Evolutionary conservation across 2,113 vertebrate species (phyloP), one percentile per base, ranked within the genome.

Genomic region (Nettapus auritus): DNA sequence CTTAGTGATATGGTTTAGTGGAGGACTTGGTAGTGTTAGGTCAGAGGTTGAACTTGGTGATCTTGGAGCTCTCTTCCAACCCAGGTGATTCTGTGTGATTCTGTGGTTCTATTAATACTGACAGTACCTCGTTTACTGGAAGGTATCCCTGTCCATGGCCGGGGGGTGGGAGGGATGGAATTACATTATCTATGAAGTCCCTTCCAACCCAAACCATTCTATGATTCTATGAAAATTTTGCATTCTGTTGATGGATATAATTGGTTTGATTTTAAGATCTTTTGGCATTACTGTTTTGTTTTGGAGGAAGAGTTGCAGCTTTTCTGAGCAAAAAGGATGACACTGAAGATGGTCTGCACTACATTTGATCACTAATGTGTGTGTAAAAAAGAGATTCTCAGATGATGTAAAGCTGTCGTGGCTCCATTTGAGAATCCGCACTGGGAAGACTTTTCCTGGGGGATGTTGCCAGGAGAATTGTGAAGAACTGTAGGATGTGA

Each of bases 401-500:
- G 73, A 50, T 89, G 82, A 84, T 8, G 2, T 68, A 64, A 86
- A 66, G 66, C 48, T 94, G 75, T 73, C 55, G 15, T 88, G 88
- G 76, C 80, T 85, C 15, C 67, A 10, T 66, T 64, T 75, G 57
- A 91, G 81, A 64, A 78, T 64, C 81, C 77, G 67, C 55, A 88
- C 52, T 63, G 76, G 73, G 70, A 86, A 92, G 69, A 46, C 46
- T 94, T 86, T 91, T 46, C 63, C 36, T 83, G 69, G 55, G 22
- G 20, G n/a, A 59, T 80, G 50, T 80, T 95, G 81, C 87, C 88
- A 92, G 70, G 76, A 91, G 57, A 62, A 57, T 91, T 87, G 70
- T 76, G 83, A 92, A 85, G 84, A 85, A 79, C 73, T 0, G 13
- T 87, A 59, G 79, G 60, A 68, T 71, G 66, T 82, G 70, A 90